Evolutionary conservation across 2,797 vertebrate species (phyloP).

Genomic region (Pachyuromys duprasi): DNA sequence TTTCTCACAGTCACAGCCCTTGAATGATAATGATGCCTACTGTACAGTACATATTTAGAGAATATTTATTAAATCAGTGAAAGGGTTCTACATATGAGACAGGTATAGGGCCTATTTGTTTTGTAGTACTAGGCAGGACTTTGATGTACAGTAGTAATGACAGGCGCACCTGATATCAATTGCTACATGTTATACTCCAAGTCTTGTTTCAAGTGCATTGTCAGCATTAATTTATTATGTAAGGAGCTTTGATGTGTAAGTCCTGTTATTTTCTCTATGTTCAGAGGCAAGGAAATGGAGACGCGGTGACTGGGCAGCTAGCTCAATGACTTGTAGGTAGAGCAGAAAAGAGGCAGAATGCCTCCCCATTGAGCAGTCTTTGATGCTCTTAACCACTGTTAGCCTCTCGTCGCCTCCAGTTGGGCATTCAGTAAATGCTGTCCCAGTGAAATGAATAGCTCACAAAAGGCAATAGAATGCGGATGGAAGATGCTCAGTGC

Average conservation of each 20-base stretch:
- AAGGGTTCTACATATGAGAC: background rate
- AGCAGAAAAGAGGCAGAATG: background rate
- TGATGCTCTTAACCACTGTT: background rate
- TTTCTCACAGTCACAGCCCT: background rate
- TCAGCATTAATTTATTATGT: constrained; percentile 6
- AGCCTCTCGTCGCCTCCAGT: background rate
- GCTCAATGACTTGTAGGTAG: background rate
- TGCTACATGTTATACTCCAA: background rate
- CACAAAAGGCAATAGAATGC: background rate
- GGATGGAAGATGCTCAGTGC: background rate
- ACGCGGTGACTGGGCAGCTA: background rate
- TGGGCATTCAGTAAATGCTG: constrained; percentile 1
- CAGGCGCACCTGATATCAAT: background rate
- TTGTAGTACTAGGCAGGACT: background rate
- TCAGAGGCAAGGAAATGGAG: background rate
- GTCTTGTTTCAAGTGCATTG: background rate
- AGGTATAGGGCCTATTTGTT: background rate
- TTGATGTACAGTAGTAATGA: background rate
- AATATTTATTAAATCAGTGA: background rate
- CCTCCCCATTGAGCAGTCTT: background rate
- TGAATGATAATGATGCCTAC: background rate
- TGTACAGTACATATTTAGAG: background rate
- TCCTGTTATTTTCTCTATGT: background rate
- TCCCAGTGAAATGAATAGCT: background rate
- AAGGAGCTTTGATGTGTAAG: background rate